Base-by-base conservation (phyloP, 2,888 invertebrate genomes). In the Mantis religiosa region DNA sequence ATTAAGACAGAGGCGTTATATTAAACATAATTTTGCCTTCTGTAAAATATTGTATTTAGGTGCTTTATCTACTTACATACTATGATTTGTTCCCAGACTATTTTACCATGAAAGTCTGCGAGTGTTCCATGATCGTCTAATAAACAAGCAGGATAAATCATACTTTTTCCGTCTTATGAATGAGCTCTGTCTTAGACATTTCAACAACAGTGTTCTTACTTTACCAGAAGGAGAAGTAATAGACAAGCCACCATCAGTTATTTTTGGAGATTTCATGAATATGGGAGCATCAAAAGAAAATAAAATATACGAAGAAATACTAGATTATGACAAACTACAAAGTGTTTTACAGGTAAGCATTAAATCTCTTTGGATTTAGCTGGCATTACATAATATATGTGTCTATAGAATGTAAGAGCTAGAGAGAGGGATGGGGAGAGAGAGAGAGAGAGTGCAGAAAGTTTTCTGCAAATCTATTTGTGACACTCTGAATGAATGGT, bases 71-170 rank as follows among this genome's bases (percentile, higher is more conserved):
- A 54, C 54, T 34, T 7, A 34, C 7, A 12, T 12, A 41, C 41
- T 12, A 3, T 12, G 12, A 0, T 4, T 71, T 71, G 54, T 71
- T 71, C 54, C 4, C 91, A 97, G 98, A 91, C 93, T 99, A 14
- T 98, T 98, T 94, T 98, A 97, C 91, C 98, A 99, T 92, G 98
- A 99, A 93, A 97, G 98, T 89, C 95, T 98, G 89, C 95, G 98
- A 41, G 98, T 98, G 3, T 98, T 98, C 93, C 98, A 98, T 93
- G 98, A 98, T 92, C 96, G 98, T 1, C 94, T 99, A 30, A 96
- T 97, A 89, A 97, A 98, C 92, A 93, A 95, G 27, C 95, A 97
- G 91, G 98, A 99, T 93, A 97, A 97, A 92, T 95, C 94, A 34
- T 96, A 97, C 92, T 97, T 98, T 92, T 97, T 96, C 92, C 94